Conservation (phyloP, 2,113 vertebrate species). For the Oophaga pumilio region DNA sequence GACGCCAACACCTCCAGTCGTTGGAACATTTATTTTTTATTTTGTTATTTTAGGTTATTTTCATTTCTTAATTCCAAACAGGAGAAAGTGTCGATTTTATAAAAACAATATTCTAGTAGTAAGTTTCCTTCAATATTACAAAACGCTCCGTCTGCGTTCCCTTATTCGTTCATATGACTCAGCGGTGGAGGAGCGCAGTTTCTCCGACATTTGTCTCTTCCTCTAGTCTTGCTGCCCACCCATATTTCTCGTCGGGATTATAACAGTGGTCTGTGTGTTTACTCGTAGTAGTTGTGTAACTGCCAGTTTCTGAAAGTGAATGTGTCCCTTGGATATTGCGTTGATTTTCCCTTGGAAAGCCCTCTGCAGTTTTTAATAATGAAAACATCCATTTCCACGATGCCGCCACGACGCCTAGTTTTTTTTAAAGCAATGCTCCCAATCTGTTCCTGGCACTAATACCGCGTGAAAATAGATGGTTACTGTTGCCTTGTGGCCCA, state of each 20-base stretch:
- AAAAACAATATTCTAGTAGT: not conserved
- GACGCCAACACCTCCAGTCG: not conserved
- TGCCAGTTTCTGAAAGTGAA: constrained; percentile 42
- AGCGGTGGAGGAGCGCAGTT: not conserved
- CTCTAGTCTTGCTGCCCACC: constrained; percentile 11
- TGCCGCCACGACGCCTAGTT: constrained; percentile 16
- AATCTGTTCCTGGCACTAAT: constrained; percentile 43
- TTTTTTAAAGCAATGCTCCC: not conserved
- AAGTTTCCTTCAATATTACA: not conserved
- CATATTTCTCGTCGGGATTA: constrained; percentile 32
- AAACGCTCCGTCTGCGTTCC: not conserved
- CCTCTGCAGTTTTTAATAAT: constrained; percentile 23
- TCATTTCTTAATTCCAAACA: not conserved
- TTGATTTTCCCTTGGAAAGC: constrained; percentile 20
- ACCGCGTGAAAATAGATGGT: constrained; percentile 26
- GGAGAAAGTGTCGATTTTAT: not conserved
- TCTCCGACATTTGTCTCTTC: not conserved
- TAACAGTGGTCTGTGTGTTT: constrained; percentile 34
- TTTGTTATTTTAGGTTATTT: not conserved
- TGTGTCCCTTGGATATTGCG: constrained; percentile 21
- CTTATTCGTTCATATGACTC: not conserved
- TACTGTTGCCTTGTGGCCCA: constrained; percentile 51
- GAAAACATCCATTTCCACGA: constrained; percentile 43
- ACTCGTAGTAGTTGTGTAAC: constrained; percentile 32
- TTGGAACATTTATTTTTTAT: not conserved